Conservation (phyloP, 1,140 invertebrate genomes). For the Venustaconcha ellipsiformis region DNA sequence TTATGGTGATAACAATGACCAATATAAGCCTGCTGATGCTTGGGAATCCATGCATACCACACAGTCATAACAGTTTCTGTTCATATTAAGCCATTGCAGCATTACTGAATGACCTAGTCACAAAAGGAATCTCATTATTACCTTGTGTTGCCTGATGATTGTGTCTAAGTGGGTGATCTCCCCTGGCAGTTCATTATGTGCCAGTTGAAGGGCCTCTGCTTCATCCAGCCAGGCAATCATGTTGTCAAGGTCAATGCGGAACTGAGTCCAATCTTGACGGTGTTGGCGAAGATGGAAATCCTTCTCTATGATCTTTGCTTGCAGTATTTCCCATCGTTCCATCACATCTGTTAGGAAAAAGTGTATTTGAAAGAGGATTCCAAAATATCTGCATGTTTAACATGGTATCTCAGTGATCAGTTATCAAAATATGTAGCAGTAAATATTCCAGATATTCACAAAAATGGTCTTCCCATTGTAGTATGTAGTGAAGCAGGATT, state of each 20-base stretch:
- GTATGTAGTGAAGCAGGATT: too few species aligned
- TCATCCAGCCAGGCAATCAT: slow-evolving; percentile 91
- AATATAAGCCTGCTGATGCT: too few species aligned
- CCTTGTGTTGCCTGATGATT: slow-evolving; percentile 80
- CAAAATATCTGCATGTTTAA: too few species aligned
- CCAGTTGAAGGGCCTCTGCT: slow-evolving; percentile 84
- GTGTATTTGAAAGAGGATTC: not conserved
- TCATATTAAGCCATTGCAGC: too few species aligned
- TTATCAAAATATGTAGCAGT: too few species aligned
- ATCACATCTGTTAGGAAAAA: slow-evolving; percentile 68
- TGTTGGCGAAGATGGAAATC: slow-evolving; percentile 81
- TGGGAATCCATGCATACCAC: too few species aligned
- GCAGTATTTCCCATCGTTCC: slow-evolving; percentile 76
- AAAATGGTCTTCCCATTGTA: too few species aligned
- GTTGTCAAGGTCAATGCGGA: slow-evolving; percentile 89
- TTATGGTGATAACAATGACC: too few species aligned
- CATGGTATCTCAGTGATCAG: too few species aligned
- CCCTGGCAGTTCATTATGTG: slow-evolving; percentile 77
- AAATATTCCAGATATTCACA: too few species aligned
- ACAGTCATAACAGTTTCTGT: too few species aligned
- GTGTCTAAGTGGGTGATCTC: slow-evolving; percentile 88
- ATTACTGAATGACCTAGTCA: too few species aligned
- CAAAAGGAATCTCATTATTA: slow-evolving; percentile 32
- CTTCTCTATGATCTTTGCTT: slow-evolving; percentile 77
- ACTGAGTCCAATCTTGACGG: slow-evolving; percentile 86